phyloP scores from a whole-genome alignment of 2,113 vertebrate species.

The Amia ocellicauda region DNA sequence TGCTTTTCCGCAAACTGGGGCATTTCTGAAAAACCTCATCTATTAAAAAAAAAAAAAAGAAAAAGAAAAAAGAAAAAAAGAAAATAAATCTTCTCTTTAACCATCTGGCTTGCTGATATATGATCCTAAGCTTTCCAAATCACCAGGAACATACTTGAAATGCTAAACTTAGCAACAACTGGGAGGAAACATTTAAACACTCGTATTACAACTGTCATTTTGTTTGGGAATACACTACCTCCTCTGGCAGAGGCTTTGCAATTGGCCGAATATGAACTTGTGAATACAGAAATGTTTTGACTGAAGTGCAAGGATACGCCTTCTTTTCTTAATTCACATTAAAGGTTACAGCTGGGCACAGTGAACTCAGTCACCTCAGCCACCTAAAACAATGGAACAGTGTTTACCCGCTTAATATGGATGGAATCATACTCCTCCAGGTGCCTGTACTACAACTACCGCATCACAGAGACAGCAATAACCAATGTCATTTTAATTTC shows the following conservation, averaged over 20 bases:
- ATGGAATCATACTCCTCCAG: too few relatives aligned
- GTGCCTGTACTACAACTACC: too few relatives aligned
- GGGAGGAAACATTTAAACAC: conserved; percentile 1
- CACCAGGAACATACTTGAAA: conserved; percentile 7
- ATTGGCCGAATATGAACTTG: neutral
- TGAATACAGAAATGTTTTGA: neutral
- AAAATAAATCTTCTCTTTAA: neutral
- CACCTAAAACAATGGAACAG: too few relatives aligned
- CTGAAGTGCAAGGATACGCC: neutral
- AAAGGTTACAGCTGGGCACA: neutral
- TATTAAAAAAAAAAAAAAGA: too few relatives aligned
- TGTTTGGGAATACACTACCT: neutral
- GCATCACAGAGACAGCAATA: too few relatives aligned
- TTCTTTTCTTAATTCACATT: neutral
- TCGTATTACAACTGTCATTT: conserved; percentile 7
- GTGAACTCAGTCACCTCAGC: neutral
- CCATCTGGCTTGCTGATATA: neutral
- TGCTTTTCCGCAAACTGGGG: too few relatives aligned
- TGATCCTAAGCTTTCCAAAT: neutral
- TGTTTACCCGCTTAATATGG: too few relatives aligned
- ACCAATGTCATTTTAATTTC: too few relatives aligned
- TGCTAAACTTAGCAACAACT: conserved; percentile 4
- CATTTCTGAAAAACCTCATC: too few relatives aligned
- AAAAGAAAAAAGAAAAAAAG: too few relatives aligned
- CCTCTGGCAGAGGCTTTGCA: neutral